Evolutionary conservation across 2,113 vertebrate genomes (phyloP).

Genomic region (Heloderma charlesbogerti): DNA sequence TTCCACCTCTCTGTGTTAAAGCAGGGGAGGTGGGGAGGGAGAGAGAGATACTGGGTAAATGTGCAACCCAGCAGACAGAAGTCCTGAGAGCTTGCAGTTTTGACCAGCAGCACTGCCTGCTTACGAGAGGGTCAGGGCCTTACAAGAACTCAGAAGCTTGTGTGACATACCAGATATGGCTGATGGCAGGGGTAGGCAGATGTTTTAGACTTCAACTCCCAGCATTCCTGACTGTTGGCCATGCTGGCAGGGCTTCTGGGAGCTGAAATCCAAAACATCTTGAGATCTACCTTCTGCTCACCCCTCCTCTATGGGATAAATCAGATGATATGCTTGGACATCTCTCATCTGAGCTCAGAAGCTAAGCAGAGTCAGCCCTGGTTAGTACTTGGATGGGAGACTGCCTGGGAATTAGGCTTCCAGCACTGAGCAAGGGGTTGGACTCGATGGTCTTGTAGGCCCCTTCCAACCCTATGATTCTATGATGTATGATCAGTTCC

Average conservation of each 20-base stretch:
- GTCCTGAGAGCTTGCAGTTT: background rate
- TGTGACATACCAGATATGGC: background rate
- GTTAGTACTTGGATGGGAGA: too few species aligned
- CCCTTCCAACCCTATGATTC: too few species aligned
- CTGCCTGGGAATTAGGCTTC: too few species aligned
- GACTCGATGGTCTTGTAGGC: too few species aligned
- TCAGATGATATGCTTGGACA: background rate
- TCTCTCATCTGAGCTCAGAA: too few species aligned
- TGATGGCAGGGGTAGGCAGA: background rate
- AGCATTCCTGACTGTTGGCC: too few species aligned
- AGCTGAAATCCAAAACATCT: too few species aligned
- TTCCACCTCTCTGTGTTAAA: accelerated
- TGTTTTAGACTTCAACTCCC: too few species aligned
- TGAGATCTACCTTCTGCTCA: too few species aligned
- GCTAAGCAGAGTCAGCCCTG: too few species aligned
- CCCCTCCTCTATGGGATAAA: background rate
- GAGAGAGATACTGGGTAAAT: accelerated
- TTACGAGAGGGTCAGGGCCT: background rate
- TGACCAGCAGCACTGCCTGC: background rate
- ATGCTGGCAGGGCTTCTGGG: too few species aligned
- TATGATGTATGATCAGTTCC: background rate
- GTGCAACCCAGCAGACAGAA: background rate
- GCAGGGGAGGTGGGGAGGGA: background rate
- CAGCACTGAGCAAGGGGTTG: too few species aligned
- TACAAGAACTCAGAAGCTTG: background rate